Base-by-base conservation (phyloP, 2,113 vertebrate species). In the Gopherus flavomarginatus region DNA sequence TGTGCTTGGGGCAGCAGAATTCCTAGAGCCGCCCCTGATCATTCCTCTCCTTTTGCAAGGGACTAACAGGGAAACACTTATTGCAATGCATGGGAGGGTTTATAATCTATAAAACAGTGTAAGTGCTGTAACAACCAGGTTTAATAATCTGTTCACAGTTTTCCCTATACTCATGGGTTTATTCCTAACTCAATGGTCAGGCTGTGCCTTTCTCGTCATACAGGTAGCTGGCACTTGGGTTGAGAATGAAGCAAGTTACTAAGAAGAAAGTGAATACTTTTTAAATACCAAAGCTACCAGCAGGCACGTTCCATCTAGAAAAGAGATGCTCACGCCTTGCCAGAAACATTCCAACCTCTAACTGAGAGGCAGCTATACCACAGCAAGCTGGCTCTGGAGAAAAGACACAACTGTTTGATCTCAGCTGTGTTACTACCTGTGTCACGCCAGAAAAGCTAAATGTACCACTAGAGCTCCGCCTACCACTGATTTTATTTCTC, bases 391-490 rank as follows among this genome's bases (percentile, higher is more conserved):
- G 95, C 97, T 95, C 87, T 93, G 87, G 89, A 97, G 94, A 42
- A 83, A 92, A 92, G 85, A 92, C 69, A 52, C 11, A 92, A 96
- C 65, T 96, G 89, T 91, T 95, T 96, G 92, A 96, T 96, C 90
- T 97, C 96, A 97, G 96, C 96, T 97, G 96, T 96, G 95, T 91
- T 96, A 77, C 93, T 92, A 94, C 97, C 96, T 97, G 96, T 95
- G 83, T 96, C 42, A 54, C 2, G 75, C 97, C 96, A 96, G 87
- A 94, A 89, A 95, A 90, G 96, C 92, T 93, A 96, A 96, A 96
- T 93, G 92, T 52, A 52, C 47, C 90, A 89, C 92, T 93, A 97
- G 89, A 92, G 87, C 93, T 93, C 94, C 21, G 5, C 94, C 96
- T 94, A 96, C 79, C 87, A 81, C 91, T 91, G 93, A 83, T 94